Percentiles rank a stretch among this genome's conserved stretches.
These are phyloP conservation scores for Stichodactyla mertensii DNA, from an alignment of 64 coral and sea anemone genomes.

Conservation along the genomic window DNA sequence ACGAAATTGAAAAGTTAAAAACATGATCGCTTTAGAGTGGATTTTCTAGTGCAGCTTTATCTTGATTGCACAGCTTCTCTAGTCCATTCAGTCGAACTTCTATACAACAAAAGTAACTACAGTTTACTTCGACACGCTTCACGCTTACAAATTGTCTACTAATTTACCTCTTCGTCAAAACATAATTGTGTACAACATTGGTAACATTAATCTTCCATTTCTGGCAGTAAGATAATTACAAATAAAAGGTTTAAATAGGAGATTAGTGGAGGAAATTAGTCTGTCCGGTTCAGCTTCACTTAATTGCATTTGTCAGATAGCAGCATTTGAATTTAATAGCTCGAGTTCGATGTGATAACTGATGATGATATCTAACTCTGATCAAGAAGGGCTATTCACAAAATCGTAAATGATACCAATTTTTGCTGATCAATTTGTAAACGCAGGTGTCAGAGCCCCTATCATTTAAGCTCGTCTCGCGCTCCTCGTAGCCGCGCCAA, in stretches of 20 bases:
- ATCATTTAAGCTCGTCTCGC: background rate
- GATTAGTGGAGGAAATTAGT: slow-evolving; percentile 22
- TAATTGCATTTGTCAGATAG: slow-evolving; percentile 4
- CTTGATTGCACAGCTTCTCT: background rate
- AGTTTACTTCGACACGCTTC: background rate
- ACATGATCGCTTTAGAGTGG: background rate
- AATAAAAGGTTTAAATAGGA: background rate
- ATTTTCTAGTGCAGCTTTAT: background rate
- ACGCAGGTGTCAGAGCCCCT: background rate
- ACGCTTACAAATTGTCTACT: slow-evolving; percentile 12
- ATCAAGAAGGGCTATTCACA: slow-evolving; percentile 9
- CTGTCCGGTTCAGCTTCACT: slow-evolving; percentile 3
- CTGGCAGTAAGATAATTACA: slow-evolving; percentile 4
- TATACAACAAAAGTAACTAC: background rate
- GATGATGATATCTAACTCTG: background rate
- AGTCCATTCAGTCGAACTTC: background rate
- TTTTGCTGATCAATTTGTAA: slow-evolving; percentile 4
- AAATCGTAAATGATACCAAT: slow-evolving; percentile 27
- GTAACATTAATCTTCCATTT: background rate
- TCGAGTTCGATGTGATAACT: background rate
- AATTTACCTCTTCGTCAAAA: background rate
- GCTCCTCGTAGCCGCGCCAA: background rate
- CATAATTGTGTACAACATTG: background rate
- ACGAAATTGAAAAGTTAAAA: background rate
- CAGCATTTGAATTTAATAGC: slow-evolving; percentile 15